Evolutionary conservation across 1,140 invertebrate genomes (phyloP).

Genomic region (Brachionus sp.): DNA sequence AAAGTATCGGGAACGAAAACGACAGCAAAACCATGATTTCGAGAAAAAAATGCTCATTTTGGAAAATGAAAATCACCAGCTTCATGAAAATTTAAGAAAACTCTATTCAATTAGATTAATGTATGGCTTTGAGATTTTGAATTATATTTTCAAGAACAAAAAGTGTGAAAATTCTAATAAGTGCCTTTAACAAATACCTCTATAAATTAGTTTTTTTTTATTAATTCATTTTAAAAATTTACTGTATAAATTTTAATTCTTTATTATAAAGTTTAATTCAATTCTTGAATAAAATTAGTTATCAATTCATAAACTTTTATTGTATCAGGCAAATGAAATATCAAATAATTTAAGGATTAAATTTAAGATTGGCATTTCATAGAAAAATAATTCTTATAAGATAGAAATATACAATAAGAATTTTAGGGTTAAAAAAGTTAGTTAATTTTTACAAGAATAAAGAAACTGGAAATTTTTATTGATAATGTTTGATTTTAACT

Average conservation of each 20-base stretch:
- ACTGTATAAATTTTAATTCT: background rate
- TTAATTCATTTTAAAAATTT: background rate
- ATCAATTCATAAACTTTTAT: too few relatives aligned
- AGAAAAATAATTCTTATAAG: too few relatives aligned
- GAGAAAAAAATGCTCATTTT: background rate
- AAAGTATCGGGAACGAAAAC: slow-evolving; percentile 6
- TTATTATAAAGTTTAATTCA: background rate
- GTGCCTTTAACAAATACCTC: background rate
- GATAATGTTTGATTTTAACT: too few relatives aligned
- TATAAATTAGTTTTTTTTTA: background rate
- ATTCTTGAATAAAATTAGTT: background rate
- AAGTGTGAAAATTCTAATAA: background rate
- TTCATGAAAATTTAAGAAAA: background rate
- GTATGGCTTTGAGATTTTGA: slow-evolving; percentile 17
- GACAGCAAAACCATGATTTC: background rate
- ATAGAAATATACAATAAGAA: too few relatives aligned
- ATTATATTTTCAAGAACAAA: background rate
- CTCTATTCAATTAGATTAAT: background rate
- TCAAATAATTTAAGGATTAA: too few relatives aligned
- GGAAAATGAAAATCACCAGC: background rate
- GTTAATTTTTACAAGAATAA: too few relatives aligned
- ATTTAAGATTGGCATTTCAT: too few relatives aligned
- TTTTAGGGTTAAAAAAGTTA: too few relatives aligned
- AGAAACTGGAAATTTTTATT: too few relatives aligned
- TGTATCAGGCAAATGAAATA: too few relatives aligned